Percentiles rank a stretch among this genome's conserved stretches.
These are phyloP conservation scores for Hypomecis punctinalis DNA, from an alignment of 2,888 invertebrate genomes.

Conservation along the genomic window DNA sequence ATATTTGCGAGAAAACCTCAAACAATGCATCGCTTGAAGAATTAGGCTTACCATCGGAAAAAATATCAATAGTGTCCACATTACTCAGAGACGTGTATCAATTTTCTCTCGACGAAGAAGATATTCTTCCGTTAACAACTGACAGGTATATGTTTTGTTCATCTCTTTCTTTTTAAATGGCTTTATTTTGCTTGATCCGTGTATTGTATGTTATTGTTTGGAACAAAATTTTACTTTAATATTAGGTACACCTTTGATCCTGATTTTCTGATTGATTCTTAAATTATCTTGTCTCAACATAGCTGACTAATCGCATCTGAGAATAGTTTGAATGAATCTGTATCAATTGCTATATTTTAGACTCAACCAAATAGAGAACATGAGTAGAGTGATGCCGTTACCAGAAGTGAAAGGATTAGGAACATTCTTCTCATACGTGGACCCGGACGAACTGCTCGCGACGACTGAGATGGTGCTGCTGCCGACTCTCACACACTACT, in stretches of 20 bases:
- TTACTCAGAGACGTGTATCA: neutral
- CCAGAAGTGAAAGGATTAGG: slow-evolving; percentile 46
- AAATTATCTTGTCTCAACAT: too few relatives aligned
- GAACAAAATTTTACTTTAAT: too few relatives aligned
- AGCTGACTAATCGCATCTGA: too few relatives aligned
- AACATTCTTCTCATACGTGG: slow-evolving; percentile 51
- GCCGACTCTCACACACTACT: slow-evolving; percentile 6
- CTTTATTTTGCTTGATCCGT: too few relatives aligned
- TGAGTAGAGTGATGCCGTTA: neutral
- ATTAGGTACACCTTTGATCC: too few relatives aligned
- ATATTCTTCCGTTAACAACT: neutral
- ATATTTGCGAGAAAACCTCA: neutral
- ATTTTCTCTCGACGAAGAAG: neutral
- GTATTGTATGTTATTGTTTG: too few relatives aligned
- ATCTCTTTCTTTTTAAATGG: too few relatives aligned
- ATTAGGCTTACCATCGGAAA: neutral
- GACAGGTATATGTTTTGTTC: neutral
- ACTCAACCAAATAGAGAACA: slow-evolving; percentile 4
- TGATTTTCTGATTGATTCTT: too few relatives aligned
- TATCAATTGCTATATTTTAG: neutral
- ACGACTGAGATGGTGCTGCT: slow-evolving; percentile 48
- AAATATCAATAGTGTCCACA: neutral
- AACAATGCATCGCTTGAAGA: neutral
- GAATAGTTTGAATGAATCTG: too few relatives aligned
- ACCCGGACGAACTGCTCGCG: slow-evolving; percentile 54